Evolutionary conservation across 2,888 invertebrate species (phyloP).

Genomic region (Clistopyga incitator): DNA sequence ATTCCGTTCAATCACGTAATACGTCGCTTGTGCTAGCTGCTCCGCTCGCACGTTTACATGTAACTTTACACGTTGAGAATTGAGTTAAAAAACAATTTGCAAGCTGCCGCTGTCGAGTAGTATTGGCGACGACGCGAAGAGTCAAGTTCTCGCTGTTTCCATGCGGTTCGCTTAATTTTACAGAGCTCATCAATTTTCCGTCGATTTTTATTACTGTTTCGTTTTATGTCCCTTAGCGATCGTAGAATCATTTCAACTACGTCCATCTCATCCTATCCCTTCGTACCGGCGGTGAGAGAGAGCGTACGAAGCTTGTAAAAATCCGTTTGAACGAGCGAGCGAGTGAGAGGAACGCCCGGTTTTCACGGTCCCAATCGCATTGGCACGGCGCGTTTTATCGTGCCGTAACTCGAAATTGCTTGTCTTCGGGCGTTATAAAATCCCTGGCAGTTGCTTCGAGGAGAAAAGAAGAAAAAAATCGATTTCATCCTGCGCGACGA

Average conservation of each 20-base stretch:
- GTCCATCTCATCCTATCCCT: conserved; percentile 18
- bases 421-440: conserved; percentile 78
- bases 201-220: conserved; percentile 68
- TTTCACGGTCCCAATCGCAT: conserved; percentile 63
- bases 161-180: conserved; percentile 53
- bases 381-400: conserved; percentile 75
- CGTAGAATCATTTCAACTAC: conserved; percentile 64
- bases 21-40: conserved; percentile 1
- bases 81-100: conserved; percentile 31
- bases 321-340: conserved; percentile 37
- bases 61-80: conserved; percentile 42
- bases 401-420: conserved; percentile 76
- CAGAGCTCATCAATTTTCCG: conserved; percentile 56
- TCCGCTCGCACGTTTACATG: conserved; percentile 26
- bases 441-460: conserved; percentile 67
- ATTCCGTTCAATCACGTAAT: conserved; percentile 46
- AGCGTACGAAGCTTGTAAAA: conserved; percentile 55
- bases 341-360: conserved; percentile 41
- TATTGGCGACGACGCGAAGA: not conserved
- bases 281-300: not conserved
- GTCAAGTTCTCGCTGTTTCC: conserved; percentile 35
- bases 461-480: conserved; percentile 66
- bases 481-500: conserved; percentile 60
- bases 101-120: not conserved
- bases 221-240: conserved; percentile 64